phyloP scores from a whole-genome alignment of 2,113 vertebrate species.

The Brevimyrus niger region DNA sequence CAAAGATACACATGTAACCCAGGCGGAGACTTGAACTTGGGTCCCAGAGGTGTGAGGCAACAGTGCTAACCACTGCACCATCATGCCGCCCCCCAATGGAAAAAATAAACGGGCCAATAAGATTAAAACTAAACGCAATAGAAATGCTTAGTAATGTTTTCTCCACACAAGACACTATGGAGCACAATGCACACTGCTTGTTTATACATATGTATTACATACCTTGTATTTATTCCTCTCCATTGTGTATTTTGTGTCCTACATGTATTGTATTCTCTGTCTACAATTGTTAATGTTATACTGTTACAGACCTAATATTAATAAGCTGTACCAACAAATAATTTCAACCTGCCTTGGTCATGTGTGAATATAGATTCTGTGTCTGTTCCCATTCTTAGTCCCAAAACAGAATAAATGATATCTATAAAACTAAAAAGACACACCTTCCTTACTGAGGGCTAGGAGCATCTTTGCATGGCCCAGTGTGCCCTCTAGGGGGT shows the following conservation, averaged over 20 bases:
- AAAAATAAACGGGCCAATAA: neutral
- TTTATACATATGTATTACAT: neutral
- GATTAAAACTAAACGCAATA: neutral
- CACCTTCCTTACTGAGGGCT: constrained; percentile 76
- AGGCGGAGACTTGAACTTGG: no score
- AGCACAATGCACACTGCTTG: neutral
- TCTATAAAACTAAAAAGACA: neutral
- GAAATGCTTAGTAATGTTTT: neutral
- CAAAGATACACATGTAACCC: no score
- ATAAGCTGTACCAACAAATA: neutral
- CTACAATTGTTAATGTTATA: neutral
- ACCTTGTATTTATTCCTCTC: neutral
- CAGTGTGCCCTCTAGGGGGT: constrained; percentile 83
- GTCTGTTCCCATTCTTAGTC: neutral
- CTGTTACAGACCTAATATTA: neutral
- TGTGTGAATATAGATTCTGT: neutral
- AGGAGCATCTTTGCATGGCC: constrained; percentile 74
- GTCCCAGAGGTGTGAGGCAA: no score
- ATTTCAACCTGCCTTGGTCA: neutral
- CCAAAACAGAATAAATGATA: neutral
- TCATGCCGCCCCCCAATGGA: no score
- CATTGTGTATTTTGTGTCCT: neutral
- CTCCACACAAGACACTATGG: neutral
- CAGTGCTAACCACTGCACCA: no score
- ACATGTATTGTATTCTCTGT: neutral